Evolutionary conservation across 2,113 vertebrate genomes (phyloP).

Genomic region (Collichthys lucidus): DNA sequence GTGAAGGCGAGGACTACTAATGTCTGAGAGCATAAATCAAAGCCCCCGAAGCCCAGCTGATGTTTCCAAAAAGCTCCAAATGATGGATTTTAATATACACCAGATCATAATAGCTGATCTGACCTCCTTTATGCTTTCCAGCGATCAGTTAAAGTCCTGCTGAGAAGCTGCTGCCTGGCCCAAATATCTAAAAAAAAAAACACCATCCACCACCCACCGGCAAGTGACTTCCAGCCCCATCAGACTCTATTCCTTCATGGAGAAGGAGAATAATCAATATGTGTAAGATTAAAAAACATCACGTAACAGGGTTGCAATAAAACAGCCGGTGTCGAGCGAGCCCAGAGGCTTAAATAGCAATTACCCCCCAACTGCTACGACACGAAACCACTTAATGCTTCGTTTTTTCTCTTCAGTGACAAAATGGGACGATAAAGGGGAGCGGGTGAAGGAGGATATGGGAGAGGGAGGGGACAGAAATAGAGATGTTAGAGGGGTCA

Average conservation of each 20-base stretch:
- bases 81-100: constrained; percentile 22
- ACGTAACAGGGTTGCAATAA: constrained; percentile 55
- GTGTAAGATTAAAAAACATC: constrained; percentile 44
- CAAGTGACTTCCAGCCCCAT: constrained; percentile 37
- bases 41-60: neutral
- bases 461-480: constrained; percentile 8
- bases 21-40: constrained; percentile 37
- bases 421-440: constrained; percentile 37
- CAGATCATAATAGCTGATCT: constrained; percentile 34
- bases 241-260: constrained; percentile 20
- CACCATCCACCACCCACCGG: neutral
- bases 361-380: constrained; percentile 57
- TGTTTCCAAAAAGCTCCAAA: constrained; percentile 5
- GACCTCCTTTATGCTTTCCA: constrained; percentile 43
- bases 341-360: constrained; percentile 62
- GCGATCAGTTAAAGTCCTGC: neutral
- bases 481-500: neutral
- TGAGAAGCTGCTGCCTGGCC: constrained; percentile 29
- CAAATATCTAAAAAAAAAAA: constrained; percentile 44
- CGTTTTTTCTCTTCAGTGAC: neutral
- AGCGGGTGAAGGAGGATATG: constrained; percentile 7
- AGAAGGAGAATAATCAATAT: constrained; percentile 55
- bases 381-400: constrained; percentile 54
- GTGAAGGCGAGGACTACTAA: constrained; percentile 61
- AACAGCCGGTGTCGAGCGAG: constrained; percentile 46